Conservation (phyloP, 92 coral and sea anemone genomes). For the Epizoanthus illoricatus region DNA sequence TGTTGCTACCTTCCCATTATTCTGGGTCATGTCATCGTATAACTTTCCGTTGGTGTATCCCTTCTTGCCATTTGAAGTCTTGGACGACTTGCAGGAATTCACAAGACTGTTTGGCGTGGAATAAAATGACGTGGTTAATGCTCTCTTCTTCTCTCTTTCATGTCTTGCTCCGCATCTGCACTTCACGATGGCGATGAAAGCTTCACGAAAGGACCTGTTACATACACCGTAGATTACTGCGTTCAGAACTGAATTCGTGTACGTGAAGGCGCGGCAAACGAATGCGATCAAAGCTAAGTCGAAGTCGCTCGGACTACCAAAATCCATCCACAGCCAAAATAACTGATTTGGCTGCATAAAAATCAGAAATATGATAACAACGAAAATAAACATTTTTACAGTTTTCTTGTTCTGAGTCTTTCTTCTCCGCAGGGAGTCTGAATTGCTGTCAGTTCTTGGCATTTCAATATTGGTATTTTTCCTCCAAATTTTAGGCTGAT, state of each 20-base stretch:
- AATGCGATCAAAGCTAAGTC: slow-evolving; percentile 63
- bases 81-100: background rate
- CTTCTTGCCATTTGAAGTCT: no score
- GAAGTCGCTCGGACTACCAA: slow-evolving; percentile 51
- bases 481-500: background rate
- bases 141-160: slow-evolving; percentile 47
- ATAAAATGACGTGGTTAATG: background rate
- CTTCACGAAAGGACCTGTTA: slow-evolving; percentile 69
- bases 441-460: slow-evolving; percentile 19
- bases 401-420: slow-evolving; percentile 67
- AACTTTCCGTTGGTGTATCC: background rate
- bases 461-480: slow-evolving; percentile 15
- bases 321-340: slow-evolving; percentile 77
- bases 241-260: slow-evolving; percentile 84
- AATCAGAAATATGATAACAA: slow-evolving; percentile 78
- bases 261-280: slow-evolving; percentile 80
- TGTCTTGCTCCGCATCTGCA: slow-evolving; percentile 67
- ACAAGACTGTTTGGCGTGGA: background rate
- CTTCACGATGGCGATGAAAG: slow-evolving; percentile 56
- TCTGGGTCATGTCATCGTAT: background rate
- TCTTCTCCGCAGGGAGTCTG: slow-evolving; percentile 54
- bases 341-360: slow-evolving; percentile 93
- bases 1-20: background rate
- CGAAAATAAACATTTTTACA: slow-evolving; percentile 81
- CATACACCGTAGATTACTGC: slow-evolving; percentile 81